Evolutionary conservation across 2,888 invertebrate species (phyloP), one percentile per base, ranked within the genome.

Genomic region (Eilema griseolum): DNA sequence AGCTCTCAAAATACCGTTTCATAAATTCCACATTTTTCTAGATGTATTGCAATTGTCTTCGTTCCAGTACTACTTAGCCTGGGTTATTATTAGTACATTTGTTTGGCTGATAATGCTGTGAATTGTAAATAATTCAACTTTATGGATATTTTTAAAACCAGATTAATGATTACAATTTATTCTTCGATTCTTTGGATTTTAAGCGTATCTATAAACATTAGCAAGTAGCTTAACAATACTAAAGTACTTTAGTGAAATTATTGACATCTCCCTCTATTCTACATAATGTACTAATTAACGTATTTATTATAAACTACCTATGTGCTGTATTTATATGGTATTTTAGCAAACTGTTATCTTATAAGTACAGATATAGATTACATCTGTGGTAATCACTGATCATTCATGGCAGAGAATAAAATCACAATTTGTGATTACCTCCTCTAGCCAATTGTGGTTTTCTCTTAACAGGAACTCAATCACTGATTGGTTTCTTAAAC

Each of bases 281-380:
- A 20, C 46, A 46, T 46, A 46, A 46, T 46, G 7, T 46, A 20
- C 3, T 46, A 46, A 46, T 46, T 46, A 20, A 16, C 7, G 0
- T 20, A 46, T 20, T 41, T 41, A 41, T 16, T 46, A 20, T 71
- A 67, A 65, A 69, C 23, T 37, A n/a, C n/a, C n/a, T n/a, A 11
- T 24, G 61, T 62, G 61, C 33, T 59, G 70, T 76, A 59, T 67
- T 76, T 63, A 72, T 61, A 61, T 72, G 62, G 67, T n/a, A n/a
- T 68, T 37, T 74, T 79, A 81, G 72, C 79, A 37, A 64, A 71
- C 59, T 81, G 73, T 76, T 64, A 73, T 78, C 73, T 33, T 60
- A 24, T 16, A n/a, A n/a, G n/a, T n/a, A 23, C 63, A 59, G 59
- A 63, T 62, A 57, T n/a, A 37, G 23, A 20, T 56, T 70, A 56